These are phyloP conservation scores for Ctenochaetus hawaiiensis DNA, from an alignment of 2,797 vertebrate genomes.

Conservation along the genomic window DNA sequence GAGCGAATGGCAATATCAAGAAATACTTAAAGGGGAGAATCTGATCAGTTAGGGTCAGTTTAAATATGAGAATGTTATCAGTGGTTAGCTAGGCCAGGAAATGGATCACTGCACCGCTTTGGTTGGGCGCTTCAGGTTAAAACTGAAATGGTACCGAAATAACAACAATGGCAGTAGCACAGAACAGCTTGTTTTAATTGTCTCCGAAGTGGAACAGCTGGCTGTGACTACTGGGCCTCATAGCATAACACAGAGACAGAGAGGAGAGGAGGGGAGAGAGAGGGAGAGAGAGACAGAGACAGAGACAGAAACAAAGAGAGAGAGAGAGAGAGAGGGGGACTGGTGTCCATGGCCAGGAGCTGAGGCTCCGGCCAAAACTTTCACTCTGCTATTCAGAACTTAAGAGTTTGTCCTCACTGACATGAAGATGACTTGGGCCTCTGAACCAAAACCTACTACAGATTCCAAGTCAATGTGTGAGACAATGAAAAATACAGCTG, in stretches of 20 bases:
- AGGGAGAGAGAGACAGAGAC: neutral
- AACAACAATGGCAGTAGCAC: conserved; percentile 59
- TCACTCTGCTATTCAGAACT: conserved; percentile 25
- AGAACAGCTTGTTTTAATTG: conserved; percentile 80
- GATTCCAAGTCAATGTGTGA: conserved; percentile 21
- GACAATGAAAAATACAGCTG: conserved; percentile 27
- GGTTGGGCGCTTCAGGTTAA: conserved; percentile 39
- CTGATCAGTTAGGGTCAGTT: conserved; percentile 7
- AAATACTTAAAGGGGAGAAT: conserved; percentile 12
- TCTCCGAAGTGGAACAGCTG: conserved; percentile 79
- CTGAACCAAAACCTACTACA: conserved; percentile 14
- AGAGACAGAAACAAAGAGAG: neutral
- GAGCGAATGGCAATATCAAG: conserved; percentile 3
- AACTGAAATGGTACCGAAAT: conserved; percentile 59
- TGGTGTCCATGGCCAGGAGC: conserved; percentile 19
- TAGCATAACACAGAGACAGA: conserved; percentile 37
- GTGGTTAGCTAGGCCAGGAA: conserved; percentile 31
- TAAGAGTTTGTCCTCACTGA: conserved; percentile 43
- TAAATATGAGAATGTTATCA: conserved; percentile 19
- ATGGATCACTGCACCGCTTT: conserved; percentile 43
- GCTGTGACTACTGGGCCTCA: conserved; percentile 64
- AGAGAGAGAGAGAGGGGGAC: neutral
- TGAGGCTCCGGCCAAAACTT: conserved; percentile 30
- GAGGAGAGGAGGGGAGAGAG: neutral
- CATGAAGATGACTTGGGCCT: conserved; percentile 21